Conservation (phyloP, 2,113 vertebrate genomes). For the Sinocyclocheilus grahami region DNA sequence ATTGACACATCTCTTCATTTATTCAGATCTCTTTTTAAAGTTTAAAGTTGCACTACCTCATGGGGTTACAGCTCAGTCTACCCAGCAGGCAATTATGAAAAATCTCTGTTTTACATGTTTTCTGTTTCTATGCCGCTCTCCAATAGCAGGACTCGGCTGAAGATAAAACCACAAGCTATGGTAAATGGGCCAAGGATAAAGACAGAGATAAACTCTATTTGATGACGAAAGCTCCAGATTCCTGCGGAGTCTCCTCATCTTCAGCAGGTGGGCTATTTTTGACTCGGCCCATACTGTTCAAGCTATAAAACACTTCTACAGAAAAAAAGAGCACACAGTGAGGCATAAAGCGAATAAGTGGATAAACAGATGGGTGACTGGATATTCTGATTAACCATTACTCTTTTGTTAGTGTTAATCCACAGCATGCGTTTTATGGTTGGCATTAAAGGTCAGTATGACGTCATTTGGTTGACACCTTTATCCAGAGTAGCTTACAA, state of each 20-base stretch:
- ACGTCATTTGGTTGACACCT: not conserved
- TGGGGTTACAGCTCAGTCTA: not conserved
- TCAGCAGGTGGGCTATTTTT: slow-evolving; percentile 34
- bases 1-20: not conserved
- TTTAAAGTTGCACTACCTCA: slow-evolving; percentile 20
- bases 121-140: not conserved
- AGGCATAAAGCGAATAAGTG: not conserved
- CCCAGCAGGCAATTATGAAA: slow-evolving; percentile 7
- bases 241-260: not conserved
- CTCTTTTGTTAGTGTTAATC: not conserved
- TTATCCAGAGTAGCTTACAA: too few species aligned
- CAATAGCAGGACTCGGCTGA: not conserved
- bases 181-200: slow-evolving; percentile 43
- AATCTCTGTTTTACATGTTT: slow-evolving; percentile 12
- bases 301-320: not conserved
- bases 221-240: slow-evolving; percentile 37
- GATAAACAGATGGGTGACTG: not conserved
- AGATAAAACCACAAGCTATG: slow-evolving; percentile 14
- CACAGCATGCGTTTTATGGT: not conserved
- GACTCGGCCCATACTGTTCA: not conserved
- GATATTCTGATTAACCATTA: not conserved
- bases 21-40: not conserved
- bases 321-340: not conserved
- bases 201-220: slow-evolving; percentile 8
- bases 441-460: not conserved